Percentiles rank a stretch among this genome's conserved stretches.
Conservation (phyloP, 2,113 vertebrate species). For the Corydoras maculifer region DNA sequence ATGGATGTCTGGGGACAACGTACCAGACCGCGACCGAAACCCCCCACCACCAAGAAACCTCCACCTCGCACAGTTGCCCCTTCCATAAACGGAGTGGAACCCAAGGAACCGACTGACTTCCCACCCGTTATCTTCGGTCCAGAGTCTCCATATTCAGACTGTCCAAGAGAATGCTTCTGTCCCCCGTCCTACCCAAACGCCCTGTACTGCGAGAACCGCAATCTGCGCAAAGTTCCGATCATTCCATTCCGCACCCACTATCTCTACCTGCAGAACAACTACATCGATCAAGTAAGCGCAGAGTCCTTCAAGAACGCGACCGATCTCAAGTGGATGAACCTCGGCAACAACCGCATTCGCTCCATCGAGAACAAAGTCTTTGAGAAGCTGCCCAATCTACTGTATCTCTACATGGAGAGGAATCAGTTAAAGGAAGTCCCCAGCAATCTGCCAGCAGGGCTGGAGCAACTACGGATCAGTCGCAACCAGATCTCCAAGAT, state of each 20-base stretch:
- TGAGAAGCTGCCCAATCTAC: conserved; percentile 76
- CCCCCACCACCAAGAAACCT: conserved; percentile 55
- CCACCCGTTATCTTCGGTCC: conserved; percentile 83
- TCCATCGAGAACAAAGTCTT: conserved; percentile 80
- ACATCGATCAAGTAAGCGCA: conserved; percentile 80
- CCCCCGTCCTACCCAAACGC: conserved; percentile 78
- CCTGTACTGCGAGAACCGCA: conserved; percentile 93
- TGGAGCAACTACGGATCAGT: conserved; percentile 88
- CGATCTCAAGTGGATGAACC: conserved; percentile 82
- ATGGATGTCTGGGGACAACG: conserved; percentile 32
- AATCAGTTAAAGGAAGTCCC: conserved; percentile 90
- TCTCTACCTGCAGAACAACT: conserved; percentile 95
- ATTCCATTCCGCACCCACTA: conserved; percentile 85
- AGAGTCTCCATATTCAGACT: conserved; percentile 76
- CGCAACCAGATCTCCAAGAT: conserved; percentile 87
- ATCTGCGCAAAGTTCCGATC: conserved; percentile 80
- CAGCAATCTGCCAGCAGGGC: conserved; percentile 71
- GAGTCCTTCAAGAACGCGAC: conserved; percentile 84
- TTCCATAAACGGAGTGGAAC: conserved; percentile 59
- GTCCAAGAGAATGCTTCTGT: conserved; percentile 86
- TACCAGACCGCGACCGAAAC: conserved; percentile 30
- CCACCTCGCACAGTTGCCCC: conserved; percentile 49
- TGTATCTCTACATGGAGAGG: conserved; percentile 83
- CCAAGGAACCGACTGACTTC: conserved; percentile 83
- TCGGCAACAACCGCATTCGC: conserved; percentile 90